Evolutionary conservation across 1,140 invertebrate genomes (phyloP), one percentile per base, ranked within the genome.

Genomic region (Apis laboriosa): DNA sequence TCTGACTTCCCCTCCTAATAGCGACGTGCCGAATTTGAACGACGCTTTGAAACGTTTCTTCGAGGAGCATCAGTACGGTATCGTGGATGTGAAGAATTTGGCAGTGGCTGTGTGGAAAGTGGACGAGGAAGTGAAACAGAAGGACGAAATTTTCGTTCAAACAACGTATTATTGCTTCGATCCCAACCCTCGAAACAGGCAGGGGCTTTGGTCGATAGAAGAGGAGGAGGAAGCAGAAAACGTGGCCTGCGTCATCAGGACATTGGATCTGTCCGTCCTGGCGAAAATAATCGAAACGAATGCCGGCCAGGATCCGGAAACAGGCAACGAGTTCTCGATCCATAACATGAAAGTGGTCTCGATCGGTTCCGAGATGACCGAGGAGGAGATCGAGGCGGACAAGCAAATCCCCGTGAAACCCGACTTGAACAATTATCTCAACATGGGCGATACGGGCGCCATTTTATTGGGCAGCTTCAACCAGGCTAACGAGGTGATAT

Each of bases 341-440:
- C 93, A 94, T 49, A 84, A 83, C 9, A 49, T 93, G n/a, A 90
- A 88, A 77, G 84, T 88, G 9, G n/a, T 84, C 0, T 86, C 88
- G 0, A 84, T 91, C 1, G 87, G 91, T 1, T 51, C 86, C 11
- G 60, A 83, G 2, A 86, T 93, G 89, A 91, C 88, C 0, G 84
- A 90, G 0, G 91, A 93, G 15, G 92, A 94, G 28, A 88, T 94
- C 9, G 90, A 92, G 13, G 63, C 77, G 5, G 93, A 93, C 19
- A 93, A 91, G 70, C 28, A 72, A 17, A 86, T 58, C 8, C 81
- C 90, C 0, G 73, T 89, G 1, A 90, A 87, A 80, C 92, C 92
- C 0, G 89, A 93, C 17, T 28, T 92, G 4, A 80, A 90, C 55
- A 77, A 85, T 66, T 94, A 92, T 53, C 53, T 34, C 4, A 83